Conservation (phyloP, 2,113 vertebrate genomes). For the Bufo bufo region DNA sequence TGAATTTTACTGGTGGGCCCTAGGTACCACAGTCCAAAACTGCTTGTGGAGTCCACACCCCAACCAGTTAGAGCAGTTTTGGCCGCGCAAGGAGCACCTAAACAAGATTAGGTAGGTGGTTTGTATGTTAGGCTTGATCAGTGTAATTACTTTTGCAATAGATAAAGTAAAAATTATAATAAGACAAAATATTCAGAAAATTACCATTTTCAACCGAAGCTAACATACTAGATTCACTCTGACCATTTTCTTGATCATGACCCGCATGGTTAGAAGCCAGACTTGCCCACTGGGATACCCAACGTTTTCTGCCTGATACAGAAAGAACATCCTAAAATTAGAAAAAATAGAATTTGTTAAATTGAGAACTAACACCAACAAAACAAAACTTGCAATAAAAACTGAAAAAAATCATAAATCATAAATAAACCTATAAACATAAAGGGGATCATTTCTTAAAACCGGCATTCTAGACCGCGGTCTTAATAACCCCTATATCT, state of each 20-base stretch:
- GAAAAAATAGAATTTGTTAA: background rate
- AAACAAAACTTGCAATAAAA: background rate
- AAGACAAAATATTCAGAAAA: background rate
- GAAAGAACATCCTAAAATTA: constrained; percentile 72
- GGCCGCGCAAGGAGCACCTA: too few relatives aligned
- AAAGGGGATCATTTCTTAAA: too few relatives aligned
- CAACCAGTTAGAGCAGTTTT: too few relatives aligned
- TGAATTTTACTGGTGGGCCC: too few relatives aligned
- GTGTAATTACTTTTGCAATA: too few relatives aligned
- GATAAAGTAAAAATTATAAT: background rate
- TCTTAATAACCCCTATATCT: too few relatives aligned
- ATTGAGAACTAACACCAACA: background rate
- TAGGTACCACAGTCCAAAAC: too few relatives aligned
- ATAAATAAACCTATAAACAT: background rate
- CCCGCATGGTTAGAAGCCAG: constrained; percentile 91
- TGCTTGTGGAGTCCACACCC: too few relatives aligned
- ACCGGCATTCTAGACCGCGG: too few relatives aligned
- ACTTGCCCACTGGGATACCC: constrained; percentile 97
- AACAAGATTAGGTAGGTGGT: too few relatives aligned
- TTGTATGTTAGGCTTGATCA: too few relatives aligned
- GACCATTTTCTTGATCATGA: constrained; percentile 87
- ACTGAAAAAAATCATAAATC: background rate
- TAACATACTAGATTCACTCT: constrained; percentile 77
- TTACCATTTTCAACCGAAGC: constrained; percentile 86
- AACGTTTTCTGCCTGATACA: constrained; percentile 83